Base-by-base conservation (phyloP, 2,113 vertebrate genomes). In the Smithornis capensis region DNA sequence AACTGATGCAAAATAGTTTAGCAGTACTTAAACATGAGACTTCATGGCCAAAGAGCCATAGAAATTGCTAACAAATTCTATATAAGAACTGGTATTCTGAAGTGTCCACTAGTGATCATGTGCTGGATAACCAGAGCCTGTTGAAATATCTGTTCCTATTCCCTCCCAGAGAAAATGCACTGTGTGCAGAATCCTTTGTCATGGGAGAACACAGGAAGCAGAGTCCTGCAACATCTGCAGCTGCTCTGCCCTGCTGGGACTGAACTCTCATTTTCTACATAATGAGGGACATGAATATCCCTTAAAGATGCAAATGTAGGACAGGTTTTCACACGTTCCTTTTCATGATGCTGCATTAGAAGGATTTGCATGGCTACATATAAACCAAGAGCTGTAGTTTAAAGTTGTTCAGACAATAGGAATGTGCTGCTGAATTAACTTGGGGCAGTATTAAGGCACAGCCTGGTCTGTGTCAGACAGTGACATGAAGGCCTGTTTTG, bases 141-240 rank as follows among this genome's bases (percentile, higher is more conserved):
- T 37, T 90, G 83, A 90, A 92, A 64, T 88, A 86, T 49, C 64
- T 84, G 56, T 83, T 94, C 49, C 73, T 84, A 6, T 90, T 92
- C 49, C 87, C 94, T 81, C 65, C 70, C 35, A 75, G 62, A 74
- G 69, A 94, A 95, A 95, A 89, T 35, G 68, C 76, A 56, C 49
- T 60, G 64, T 29, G 9, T 64, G 88, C 80, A 92, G 69, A 96
- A 94, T 93, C 60, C 44, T 83, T 94, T 83, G 76, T 81, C 83
- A 24, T 53, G 90, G 69, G 92, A 82, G 68, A 83, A 42, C 64
- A 93, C 71, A 94, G 91, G 84, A 95, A 90, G 81, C 47, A 71
- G 18, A 45, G 56, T 62, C 33, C 29, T 79, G 67, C 87, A 94
- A 50, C 78, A 69, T 86, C 91, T 95, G 73, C 85, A 94, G 18